Conservation (phyloP, 30 jellyfish, hydroid and myxozoan genomes). For the Thelohanellus kitauei region DNA sequence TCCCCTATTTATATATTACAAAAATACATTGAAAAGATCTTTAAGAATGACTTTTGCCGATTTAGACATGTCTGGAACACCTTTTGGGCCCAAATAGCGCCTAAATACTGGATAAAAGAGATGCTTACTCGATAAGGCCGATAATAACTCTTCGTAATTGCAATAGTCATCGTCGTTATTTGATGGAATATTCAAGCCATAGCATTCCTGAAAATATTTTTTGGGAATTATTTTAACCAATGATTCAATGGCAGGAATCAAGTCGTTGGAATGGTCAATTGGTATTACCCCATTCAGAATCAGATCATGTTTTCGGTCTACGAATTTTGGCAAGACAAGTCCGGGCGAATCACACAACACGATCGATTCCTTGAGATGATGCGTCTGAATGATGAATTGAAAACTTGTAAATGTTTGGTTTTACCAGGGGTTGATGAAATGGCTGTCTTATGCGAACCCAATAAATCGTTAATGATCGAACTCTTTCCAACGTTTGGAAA, state of each 20-base stretch:
- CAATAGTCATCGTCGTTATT: not conserved
- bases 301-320: slow-evolving; percentile 54
- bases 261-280: slow-evolving; percentile 53
- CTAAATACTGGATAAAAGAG: slow-evolving; percentile 1
- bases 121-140: not conserved
- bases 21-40: slow-evolving; percentile 5
- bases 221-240: not conserved
- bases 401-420: slow-evolving; percentile 79
- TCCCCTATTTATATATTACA: slow-evolving; percentile 17
- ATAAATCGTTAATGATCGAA: slow-evolving; percentile 47
- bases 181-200: not conserved
- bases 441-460: slow-evolving; percentile 40
- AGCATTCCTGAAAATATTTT: not conserved
- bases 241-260: slow-evolving; percentile 23
- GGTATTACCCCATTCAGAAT: slow-evolving; percentile 50
- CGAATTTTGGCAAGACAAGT: slow-evolving; percentile 46
- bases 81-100: slow-evolving; percentile 64
- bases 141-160: not conserved
- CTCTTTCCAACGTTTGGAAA: slow-evolving; percentile 91
- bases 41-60: slow-evolving; percentile 35
- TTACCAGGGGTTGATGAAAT: slow-evolving; percentile 91
- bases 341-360: slow-evolving; percentile 89
- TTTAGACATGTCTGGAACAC: slow-evolving; percentile 55
- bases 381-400: slow-evolving; percentile 12
- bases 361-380: slow-evolving; percentile 12